These are phyloP conservation scores for Poecilia latipinna DNA, from an alignment of 2,113 vertebrate species.

Conservation along the genomic window DNA sequence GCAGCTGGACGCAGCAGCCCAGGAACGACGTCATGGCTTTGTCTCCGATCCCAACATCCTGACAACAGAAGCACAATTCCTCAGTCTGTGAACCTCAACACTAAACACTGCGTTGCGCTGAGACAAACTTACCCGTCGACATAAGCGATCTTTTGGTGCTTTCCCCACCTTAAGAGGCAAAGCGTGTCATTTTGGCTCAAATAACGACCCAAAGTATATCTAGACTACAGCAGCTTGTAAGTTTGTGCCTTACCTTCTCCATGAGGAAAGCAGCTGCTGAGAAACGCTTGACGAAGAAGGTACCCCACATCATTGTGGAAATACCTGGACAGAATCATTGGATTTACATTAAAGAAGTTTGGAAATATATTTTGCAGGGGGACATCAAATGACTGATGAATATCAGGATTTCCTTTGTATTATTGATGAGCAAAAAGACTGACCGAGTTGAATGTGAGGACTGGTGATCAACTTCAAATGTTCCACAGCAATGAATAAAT, in stretches of 20 bases:
- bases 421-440: neutral
- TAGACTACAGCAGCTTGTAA: neutral
- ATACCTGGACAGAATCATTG: constrained; percentile 80
- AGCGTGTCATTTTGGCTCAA: neutral
- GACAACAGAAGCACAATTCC: constrained; percentile 1
- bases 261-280: constrained; percentile 91
- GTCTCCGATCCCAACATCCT: constrained; percentile 97
- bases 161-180: constrained; percentile 88
- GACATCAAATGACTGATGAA: no score
- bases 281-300: constrained; percentile 93
- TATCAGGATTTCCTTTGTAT: neutral
- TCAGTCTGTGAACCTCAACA: neutral
- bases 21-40: constrained; percentile 89
- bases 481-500: constrained; percentile 87
- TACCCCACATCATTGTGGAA: constrained; percentile 97
- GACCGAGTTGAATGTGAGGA: constrained; percentile 92
- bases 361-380: neutral
- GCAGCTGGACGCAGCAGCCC: constrained; percentile 89
- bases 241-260: constrained; percentile 86
- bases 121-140: constrained; percentile 86
- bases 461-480: constrained; percentile 88
- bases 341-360: no score
- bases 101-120: neutral
- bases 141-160: constrained; percentile 94
- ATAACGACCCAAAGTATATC: neutral